These are phyloP conservation scores for Drosophila pseudoananassae DNA, from an alignment of 1,140 invertebrate species.

Conservation along the genomic window DNA sequence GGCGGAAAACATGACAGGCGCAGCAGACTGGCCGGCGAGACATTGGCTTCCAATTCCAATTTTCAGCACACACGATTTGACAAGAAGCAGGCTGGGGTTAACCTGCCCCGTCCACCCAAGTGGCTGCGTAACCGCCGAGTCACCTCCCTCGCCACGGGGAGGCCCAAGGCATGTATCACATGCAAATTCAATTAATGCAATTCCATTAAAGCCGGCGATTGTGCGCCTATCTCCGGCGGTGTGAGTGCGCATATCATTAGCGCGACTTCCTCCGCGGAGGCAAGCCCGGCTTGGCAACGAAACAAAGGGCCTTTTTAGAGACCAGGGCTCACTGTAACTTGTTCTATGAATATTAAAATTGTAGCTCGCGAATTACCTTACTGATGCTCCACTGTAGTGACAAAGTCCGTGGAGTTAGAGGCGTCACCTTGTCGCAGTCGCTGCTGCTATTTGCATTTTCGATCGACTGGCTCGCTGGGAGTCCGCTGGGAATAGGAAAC, in stretches of 20 bases:
- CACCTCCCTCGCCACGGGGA: too few relatives aligned
- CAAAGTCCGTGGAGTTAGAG: slow-evolving; percentile 46
- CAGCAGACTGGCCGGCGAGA: slow-evolving; percentile 18
- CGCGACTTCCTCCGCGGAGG: slow-evolving; percentile 48
- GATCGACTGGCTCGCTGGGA: slow-evolving; percentile 37
- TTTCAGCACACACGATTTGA: slow-evolving; percentile 14
- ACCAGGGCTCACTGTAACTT: background rate
- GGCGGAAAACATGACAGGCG: background rate
- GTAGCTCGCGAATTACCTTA: too few relatives aligned
- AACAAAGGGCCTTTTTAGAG: background rate
- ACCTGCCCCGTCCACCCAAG: background rate
- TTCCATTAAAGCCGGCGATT: slow-evolving; percentile 44
- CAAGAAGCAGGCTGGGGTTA: slow-evolving; percentile 4
- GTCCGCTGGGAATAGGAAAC: slow-evolving; percentile 64
- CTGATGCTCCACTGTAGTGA: slow-evolving; percentile 6
- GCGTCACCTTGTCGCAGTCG: slow-evolving; percentile 59
- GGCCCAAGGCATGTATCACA: slow-evolving; percentile 26
- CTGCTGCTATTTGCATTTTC: slow-evolving; percentile 19
- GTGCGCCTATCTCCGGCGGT: slow-evolving; percentile 14
- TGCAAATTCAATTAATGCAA: slow-evolving; percentile 60
- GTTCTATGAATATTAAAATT: background rate
- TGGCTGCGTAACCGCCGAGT: too few relatives aligned
- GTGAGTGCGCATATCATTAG: slow-evolving; percentile 43
- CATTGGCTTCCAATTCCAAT: slow-evolving; percentile 5
- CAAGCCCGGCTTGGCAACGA: slow-evolving; percentile 24